Conservation (phyloP, 2,888 invertebrate genomes). For the Hesperia comma region DNA sequence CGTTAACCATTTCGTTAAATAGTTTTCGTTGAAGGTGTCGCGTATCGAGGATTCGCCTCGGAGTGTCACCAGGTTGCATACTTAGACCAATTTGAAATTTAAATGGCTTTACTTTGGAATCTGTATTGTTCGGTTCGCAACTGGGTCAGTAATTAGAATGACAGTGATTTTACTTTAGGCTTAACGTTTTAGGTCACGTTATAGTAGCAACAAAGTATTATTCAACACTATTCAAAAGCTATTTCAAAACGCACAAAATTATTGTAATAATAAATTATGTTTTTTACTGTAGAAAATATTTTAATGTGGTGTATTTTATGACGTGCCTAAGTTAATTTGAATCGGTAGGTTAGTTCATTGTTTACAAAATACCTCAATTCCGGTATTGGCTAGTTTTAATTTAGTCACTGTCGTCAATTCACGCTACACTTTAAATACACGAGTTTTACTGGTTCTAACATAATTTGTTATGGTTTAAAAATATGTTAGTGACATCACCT, state of each 20-base stretch:
- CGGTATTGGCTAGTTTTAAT: conserved; percentile 19
- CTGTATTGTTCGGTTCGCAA: conserved; percentile 47
- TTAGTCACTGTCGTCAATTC: conserved; percentile 27
- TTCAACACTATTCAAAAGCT: background rate
- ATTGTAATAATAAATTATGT: no score
- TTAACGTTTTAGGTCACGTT: conserved; percentile 44
- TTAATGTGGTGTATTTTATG: conserved; percentile 17
- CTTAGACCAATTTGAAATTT: conserved; percentile 62
- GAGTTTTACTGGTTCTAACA: conserved; percentile 5
- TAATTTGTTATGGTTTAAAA: conserved; percentile 5
- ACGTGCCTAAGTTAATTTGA: conserved; percentile 30
- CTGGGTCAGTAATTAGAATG: conserved; percentile 52
- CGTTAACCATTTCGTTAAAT: conserved; percentile 6
- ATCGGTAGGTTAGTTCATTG: conserved; percentile 16
- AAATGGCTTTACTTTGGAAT: conserved; percentile 57
- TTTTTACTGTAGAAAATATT: conserved; percentile 1
- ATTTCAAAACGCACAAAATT: background rate
- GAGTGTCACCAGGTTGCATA: conserved; percentile 54
- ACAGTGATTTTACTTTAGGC: conserved; percentile 48
- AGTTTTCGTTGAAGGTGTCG: conserved; percentile 16
- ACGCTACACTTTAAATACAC: conserved; percentile 11
- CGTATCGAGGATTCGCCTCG: conserved; percentile 45
- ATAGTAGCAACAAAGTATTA: conserved; percentile 34
- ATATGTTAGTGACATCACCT: background rate
- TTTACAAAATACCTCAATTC: conserved; percentile 30